phyloP scores from a whole-genome alignment of 2,113 vertebrate species.

The Bos indicus region DNA sequence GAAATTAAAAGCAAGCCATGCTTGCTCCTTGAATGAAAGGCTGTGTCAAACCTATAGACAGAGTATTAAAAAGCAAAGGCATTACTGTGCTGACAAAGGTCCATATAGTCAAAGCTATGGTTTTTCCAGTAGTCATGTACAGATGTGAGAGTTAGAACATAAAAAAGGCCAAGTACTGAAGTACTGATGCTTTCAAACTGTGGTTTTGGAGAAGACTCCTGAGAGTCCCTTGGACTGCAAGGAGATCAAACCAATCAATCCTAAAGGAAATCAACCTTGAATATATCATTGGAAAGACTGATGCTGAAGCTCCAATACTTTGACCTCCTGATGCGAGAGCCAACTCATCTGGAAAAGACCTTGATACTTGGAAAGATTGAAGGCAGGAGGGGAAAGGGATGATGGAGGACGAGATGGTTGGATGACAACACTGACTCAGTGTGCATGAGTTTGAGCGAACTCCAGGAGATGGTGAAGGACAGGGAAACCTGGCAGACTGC shows the following conservation, averaged over 20 bases:
- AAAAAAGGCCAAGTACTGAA: neutral
- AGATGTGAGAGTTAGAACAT: neutral
- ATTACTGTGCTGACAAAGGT: neutral
- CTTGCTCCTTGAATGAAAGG: neutral
- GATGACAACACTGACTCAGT: neutral
- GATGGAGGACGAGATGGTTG: neutral
- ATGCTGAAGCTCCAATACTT: neutral
- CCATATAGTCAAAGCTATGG: neutral
- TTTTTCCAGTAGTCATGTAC: neutral
- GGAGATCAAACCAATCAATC: neutral
- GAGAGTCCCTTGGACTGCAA: neutral
- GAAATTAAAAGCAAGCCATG: neutral
- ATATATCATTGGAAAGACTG: neutral
- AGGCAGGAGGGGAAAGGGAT: neutral
- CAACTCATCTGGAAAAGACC: neutral
- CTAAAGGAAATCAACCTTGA: neutral
- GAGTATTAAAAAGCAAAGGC: neutral
- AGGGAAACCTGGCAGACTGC: neutral
- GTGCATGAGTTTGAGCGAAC: accelerated
- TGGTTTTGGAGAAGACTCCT: neutral
- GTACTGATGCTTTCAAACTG: neutral
- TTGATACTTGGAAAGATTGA: neutral
- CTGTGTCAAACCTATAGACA: neutral
- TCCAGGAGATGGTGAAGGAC: neutral
- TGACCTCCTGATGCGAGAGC: neutral